Evolutionary conservation across 2,113 vertebrate species (phyloP).

Genomic region (Rana temporaria): DNA sequence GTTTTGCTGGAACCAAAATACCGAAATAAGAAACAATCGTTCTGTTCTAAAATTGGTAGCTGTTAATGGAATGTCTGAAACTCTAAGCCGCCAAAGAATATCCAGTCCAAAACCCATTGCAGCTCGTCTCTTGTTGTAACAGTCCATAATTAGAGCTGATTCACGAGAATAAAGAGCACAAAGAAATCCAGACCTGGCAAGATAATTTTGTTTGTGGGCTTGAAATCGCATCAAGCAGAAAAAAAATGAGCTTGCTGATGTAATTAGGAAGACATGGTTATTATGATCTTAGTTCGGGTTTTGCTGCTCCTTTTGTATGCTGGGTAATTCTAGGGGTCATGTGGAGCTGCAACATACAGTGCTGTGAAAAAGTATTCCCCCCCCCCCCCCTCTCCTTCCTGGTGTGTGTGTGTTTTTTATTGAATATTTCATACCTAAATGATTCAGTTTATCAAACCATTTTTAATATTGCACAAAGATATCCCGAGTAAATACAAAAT

Average conservation of each 20-base stretch:
- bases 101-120: neutral
- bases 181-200: neutral
- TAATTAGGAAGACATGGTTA: neutral
- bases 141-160: neutral
- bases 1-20: too few species aligned
- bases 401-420: too few species aligned
- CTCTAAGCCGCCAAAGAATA: neutral
- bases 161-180: neutral
- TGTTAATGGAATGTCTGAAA: neutral
- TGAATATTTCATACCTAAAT: too few species aligned
- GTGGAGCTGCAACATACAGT: too few species aligned
- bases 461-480: too few species aligned
- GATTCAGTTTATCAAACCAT: too few species aligned
- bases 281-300: neutral
- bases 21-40: neutral
- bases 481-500: too few species aligned
- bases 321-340: too few species aligned
- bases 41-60: neutral
- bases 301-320: too few species aligned
- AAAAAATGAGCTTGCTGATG: neutral
- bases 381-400: too few species aligned
- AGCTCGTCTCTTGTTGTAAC: neutral
- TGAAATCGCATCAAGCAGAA: neutral
- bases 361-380: too few species aligned
- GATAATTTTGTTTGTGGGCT: neutral